Percentiles rank a stretch among this genome's conserved stretches.
These are phyloP conservation scores for Cyphomyrus plagiostoma DNA, from an alignment of 2,113 vertebrate genomes.

Conservation along the genomic window DNA sequence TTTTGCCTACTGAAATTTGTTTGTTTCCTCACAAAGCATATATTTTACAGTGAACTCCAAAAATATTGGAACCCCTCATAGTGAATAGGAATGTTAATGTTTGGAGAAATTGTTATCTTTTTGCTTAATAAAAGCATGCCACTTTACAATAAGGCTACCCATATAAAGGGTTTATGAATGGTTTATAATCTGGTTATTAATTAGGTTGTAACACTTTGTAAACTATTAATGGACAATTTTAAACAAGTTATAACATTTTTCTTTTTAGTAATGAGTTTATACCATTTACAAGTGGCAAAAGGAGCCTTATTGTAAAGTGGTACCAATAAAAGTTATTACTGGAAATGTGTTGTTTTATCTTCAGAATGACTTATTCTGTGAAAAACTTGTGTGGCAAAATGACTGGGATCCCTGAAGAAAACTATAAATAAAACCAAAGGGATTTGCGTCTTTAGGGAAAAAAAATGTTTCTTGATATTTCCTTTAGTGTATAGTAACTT, in stretches of 20 bases:
- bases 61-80: not conserved
- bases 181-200: too few species aligned
- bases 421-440: not conserved
- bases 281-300: too few species aligned
- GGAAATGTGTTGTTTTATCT: not conserved
- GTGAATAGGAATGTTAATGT: not conserved
- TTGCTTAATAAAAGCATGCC: not conserved
- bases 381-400: not conserved
- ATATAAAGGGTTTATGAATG: too few species aligned
- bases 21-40: not conserved
- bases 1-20: not conserved
- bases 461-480: too few species aligned
- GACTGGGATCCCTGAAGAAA: not conserved
- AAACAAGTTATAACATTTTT: too few species aligned
- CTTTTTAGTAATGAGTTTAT: too few species aligned
- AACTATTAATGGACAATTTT: too few species aligned
- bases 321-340: not conserved
- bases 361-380: not conserved
- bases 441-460: too few species aligned
- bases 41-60: not conserved
- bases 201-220: too few species aligned
- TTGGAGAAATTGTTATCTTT: not conserved
- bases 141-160: too few species aligned
- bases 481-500: too few species aligned
- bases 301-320: too few species aligned